Evolutionary conservation across 1,140 invertebrate genomes (phyloP).

Genomic region (Cotesia typhae): DNA sequence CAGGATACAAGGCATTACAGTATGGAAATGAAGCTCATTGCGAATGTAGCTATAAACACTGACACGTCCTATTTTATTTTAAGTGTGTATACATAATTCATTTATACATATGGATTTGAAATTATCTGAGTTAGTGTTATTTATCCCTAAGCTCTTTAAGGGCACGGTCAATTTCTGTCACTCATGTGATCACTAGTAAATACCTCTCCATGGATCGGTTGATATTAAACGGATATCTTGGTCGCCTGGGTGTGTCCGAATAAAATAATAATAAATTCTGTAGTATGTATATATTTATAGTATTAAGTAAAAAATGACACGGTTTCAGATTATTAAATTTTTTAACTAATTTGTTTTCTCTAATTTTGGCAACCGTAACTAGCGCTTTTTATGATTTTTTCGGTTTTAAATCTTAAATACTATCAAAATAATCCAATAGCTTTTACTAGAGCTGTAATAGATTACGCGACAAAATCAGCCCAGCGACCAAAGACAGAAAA

Average conservation of each 20-base stretch:
- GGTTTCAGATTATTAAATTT: constrained; percentile 25
- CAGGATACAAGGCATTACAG: constrained; percentile 65
- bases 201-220: constrained; percentile 39
- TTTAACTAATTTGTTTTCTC: constrained; percentile 31
- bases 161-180: constrained; percentile 62
- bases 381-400: not conserved
- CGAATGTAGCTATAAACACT: constrained; percentile 38
- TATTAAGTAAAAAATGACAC: constrained; percentile 17
- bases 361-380: constrained; percentile 29
- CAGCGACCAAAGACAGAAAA: no score
- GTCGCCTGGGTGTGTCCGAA: constrained; percentile 40
- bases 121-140: constrained; percentile 2
- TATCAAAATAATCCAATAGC: no score
- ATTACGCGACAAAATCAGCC: no score
- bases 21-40: constrained; percentile 62
- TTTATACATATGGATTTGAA: constrained; percentile 13
- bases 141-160: constrained; percentile 35
- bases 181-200: constrained; percentile 19
- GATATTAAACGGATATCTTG: constrained; percentile 41
- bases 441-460: no score
- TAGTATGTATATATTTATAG: constrained; percentile 15
- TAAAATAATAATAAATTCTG: constrained; percentile 34
- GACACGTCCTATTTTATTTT: constrained; percentile 34
- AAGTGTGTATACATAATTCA: constrained; percentile 6
- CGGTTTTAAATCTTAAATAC: no score